phyloP scores from a whole-genome alignment of 2,797 vertebrate species.

The Zalophus californianus region DNA sequence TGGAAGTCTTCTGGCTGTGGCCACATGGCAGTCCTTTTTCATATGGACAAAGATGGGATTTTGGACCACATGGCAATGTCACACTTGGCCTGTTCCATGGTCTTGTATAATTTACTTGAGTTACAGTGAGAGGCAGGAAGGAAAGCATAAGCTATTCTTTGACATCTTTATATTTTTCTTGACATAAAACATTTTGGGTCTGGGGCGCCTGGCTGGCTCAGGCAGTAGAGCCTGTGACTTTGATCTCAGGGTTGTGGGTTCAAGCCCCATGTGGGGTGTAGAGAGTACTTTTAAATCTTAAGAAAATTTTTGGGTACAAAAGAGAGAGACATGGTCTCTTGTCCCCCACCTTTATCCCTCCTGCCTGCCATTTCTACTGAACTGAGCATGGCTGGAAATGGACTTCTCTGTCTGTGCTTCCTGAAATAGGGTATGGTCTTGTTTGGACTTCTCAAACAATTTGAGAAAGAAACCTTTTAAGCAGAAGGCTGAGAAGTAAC shows the following conservation, averaged over 20 bases:
- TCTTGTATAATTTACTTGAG: background rate
- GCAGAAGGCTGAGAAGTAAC: background rate
- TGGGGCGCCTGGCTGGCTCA: background rate
- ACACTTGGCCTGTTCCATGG: background rate
- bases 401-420: background rate
- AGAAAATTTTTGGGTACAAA: background rate
- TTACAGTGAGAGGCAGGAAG: background rate
- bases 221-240: background rate
- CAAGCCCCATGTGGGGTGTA: background rate
- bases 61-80: background rate
- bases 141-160: background rate
- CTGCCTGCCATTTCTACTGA: background rate
- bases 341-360: background rate
- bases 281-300: background rate
- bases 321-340: background rate
- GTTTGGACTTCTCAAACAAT: background rate
- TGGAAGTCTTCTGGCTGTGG: slow-evolving; percentile 9
- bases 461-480: background rate
- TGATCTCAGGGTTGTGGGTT: background rate
- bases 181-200: background rate
- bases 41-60: background rate
- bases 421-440: background rate
- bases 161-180: background rate
- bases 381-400: background rate
- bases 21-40: background rate